These are phyloP conservation scores for Microcaecilia unicolor DNA, from an alignment of 2,797 vertebrate genomes.

Conservation along the genomic window DNA sequence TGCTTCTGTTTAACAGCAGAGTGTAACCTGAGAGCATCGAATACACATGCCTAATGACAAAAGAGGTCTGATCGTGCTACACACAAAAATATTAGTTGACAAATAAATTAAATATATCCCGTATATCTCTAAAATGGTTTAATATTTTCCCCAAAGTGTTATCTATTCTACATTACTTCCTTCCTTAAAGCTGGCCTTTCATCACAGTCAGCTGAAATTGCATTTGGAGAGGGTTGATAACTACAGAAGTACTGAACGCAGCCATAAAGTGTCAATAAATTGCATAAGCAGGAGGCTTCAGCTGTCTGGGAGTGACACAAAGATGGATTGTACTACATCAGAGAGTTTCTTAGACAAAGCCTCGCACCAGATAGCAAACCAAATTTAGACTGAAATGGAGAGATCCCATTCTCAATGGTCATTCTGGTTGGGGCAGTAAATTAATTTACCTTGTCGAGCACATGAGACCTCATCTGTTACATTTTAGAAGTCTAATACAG, in stretches of 20 bases:
- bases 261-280: slow-evolving; percentile 58
- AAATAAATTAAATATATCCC: slow-evolving; percentile 43
- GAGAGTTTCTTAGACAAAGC: slow-evolving; percentile 55
- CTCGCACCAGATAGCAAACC: slow-evolving; percentile 52
- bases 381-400: slow-evolving; percentile 56
- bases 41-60: slow-evolving; percentile 22
- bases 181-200: slow-evolving; percentile 40
- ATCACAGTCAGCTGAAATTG: slow-evolving; percentile 54
- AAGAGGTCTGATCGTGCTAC: slow-evolving; percentile 25
- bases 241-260: slow-evolving; percentile 51
- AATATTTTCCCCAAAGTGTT: slow-evolving; percentile 33
- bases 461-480: slow-evolving; percentile 49
- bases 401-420: slow-evolving; percentile 47
- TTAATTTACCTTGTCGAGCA: slow-evolving; percentile 50
- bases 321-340: slow-evolving; percentile 56
- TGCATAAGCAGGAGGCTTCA: slow-evolving; percentile 49
- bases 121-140: slow-evolving; percentile 26
- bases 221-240: slow-evolving; percentile 59
- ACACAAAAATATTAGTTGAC: slow-evolving; percentile 32
- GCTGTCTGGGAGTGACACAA: slow-evolving; percentile 45
- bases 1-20: slow-evolving; percentile 17
- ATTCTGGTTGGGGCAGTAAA: slow-evolving; percentile 43
- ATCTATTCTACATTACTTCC: slow-evolving; percentile 36
- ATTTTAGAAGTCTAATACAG: slow-evolving; percentile 36
- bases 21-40: slow-evolving; percentile 14